These are phyloP conservation scores for Arrhopalites spinosus DNA, from an alignment of 2,888 invertebrate genomes.

Conservation along the genomic window DNA sequence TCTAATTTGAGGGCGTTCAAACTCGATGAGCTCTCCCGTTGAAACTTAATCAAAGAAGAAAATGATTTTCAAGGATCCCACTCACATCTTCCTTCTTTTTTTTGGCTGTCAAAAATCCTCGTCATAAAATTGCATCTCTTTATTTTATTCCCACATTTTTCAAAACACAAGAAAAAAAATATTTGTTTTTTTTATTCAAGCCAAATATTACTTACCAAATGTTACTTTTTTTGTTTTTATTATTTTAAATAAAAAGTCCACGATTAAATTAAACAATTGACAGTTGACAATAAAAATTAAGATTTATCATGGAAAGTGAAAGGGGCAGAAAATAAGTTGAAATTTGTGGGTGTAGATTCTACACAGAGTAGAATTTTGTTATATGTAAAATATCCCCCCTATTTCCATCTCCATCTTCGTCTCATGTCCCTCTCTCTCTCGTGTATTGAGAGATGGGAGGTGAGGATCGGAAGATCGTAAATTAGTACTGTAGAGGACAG, in stretches of 20 bases:
- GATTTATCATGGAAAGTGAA: too few species aligned
- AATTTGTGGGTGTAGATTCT: too few species aligned
- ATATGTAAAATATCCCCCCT: too few species aligned
- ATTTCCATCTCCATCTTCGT: too few species aligned
- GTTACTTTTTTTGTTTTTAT: too few species aligned
- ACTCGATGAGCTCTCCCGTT: neutral
- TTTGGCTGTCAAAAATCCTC: constrained; percentile 11
- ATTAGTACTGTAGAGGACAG: constrained; percentile 11
- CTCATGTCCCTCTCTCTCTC: neutral
- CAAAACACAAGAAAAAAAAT: neutral
- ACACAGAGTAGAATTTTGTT: too few species aligned
- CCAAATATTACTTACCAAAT: too few species aligned
- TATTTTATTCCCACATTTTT: neutral
- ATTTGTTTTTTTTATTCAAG: too few species aligned
- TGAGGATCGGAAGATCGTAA: constrained; percentile 26
- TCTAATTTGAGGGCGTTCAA: constrained; percentile 36
- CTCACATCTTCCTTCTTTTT: neutral
- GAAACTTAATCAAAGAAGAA: constrained; percentile 33
- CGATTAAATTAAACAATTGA: too few species aligned
- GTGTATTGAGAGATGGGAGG: constrained; percentile 12
- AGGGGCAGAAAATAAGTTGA: too few species aligned
- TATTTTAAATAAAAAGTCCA: too few species aligned
- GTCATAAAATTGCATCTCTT: constrained; percentile 23
- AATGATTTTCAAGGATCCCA: constrained; percentile 21
- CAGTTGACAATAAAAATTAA: too few species aligned